Conservation (phyloP, 2,888 invertebrate genomes). For the Phaonia tiefii region DNA sequence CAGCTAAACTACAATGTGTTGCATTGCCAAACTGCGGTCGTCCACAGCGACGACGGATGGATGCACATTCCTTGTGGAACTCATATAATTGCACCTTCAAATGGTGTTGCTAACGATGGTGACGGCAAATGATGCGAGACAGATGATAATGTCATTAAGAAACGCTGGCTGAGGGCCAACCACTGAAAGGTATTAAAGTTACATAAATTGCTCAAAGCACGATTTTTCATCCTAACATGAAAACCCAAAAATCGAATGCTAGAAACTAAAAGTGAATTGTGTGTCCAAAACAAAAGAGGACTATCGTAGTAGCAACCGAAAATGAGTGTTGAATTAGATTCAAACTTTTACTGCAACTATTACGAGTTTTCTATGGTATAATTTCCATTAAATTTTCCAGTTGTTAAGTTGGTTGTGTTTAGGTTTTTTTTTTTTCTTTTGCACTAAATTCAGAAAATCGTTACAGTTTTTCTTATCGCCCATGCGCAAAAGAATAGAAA, state of each 20-base stretch:
- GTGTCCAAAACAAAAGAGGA: background rate
- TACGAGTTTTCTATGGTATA: too few species aligned
- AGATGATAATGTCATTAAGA: slow-evolving; percentile 67
- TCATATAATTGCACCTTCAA: slow-evolving; percentile 49
- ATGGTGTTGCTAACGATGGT: slow-evolving; percentile 52
- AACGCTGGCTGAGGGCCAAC: slow-evolving; percentile 60
- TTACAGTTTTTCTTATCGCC: slow-evolving; percentile 21
- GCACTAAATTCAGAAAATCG: background rate
- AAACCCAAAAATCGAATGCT: slow-evolving; percentile 48
- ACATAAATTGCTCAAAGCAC: slow-evolving; percentile 68
- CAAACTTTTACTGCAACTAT: background rate
- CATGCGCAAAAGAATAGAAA: background rate
- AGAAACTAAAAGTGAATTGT: slow-evolving; percentile 18
- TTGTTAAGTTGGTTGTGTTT: background rate
- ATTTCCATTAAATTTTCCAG: background rate
- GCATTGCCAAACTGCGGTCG: slow-evolving; percentile 51
- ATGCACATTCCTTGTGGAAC: slow-evolving; percentile 53
- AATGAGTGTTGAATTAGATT: background rate
- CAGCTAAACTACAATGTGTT: slow-evolving; percentile 41
- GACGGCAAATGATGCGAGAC: slow-evolving; percentile 64
- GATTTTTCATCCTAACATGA: slow-evolving; percentile 61
- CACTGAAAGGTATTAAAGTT: slow-evolving; percentile 59
- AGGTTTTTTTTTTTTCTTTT: background rate
- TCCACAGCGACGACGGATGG: too few species aligned
- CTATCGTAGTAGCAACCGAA: background rate